phyloP scores from a whole-genome alignment of 2,888 invertebrate species.

The Abscondita cerata region DNA sequence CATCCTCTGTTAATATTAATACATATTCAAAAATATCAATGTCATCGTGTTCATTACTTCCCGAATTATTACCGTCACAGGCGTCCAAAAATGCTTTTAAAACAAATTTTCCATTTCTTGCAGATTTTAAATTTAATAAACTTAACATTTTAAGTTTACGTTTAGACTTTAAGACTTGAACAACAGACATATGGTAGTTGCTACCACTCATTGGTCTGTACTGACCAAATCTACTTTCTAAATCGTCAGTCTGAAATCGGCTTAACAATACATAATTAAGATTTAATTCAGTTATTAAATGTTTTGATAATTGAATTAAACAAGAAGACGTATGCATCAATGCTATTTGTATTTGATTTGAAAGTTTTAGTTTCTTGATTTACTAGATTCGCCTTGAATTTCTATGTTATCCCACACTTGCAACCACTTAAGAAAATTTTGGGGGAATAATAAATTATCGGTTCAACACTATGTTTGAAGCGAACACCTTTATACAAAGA shows the following conservation, averaged over 20 bases:
- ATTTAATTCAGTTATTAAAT: constrained; percentile 5
- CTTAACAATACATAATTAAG: no score
- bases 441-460: constrained; percentile 7
- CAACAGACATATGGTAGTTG: not conserved
- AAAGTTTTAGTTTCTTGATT: constrained; percentile 12
- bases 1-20: no score
- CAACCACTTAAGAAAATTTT: constrained; percentile 12
- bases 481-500: constrained; percentile 13
- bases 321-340: not conserved
- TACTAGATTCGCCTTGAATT: not conserved
- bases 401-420: constrained; percentile 5
- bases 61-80: no score
- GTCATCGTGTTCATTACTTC: no score
- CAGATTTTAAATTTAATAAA: not conserved
- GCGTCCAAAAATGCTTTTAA: no score
- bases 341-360: not conserved
- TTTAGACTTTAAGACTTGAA: not conserved
- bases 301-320: constrained; percentile 9
- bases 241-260: constrained; percentile 16
- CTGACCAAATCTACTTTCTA: constrained; percentile 15
- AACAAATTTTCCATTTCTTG: not conserved
- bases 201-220: constrained; percentile 5
- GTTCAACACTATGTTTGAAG: not conserved
- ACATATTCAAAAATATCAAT: no score
- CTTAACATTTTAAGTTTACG: constrained; percentile 1